phyloP scores from a whole-genome alignment of 2,888 invertebrate genomes.

The Dioctria rufipes region DNA sequence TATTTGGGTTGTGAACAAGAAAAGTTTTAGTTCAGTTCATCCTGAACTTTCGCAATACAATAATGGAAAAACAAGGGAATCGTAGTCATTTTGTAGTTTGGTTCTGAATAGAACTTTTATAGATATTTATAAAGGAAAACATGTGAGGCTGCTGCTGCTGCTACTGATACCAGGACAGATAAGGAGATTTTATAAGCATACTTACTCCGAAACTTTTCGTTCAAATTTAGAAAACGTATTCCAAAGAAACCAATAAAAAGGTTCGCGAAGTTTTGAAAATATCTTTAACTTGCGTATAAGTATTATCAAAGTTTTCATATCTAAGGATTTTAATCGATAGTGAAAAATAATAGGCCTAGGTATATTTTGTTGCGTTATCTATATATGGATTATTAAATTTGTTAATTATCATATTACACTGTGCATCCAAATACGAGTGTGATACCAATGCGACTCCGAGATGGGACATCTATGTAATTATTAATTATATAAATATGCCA shows the following conservation, averaged over 20 bases:
- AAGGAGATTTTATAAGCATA: not conserved
- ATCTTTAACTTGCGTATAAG: too few relatives aligned
- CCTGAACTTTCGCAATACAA: constrained; percentile 36
- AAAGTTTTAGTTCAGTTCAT: constrained; percentile 37
- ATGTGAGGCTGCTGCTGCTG: not conserved
- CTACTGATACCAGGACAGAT: not conserved
- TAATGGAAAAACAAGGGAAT: constrained; percentile 20
- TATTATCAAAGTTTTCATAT: too few relatives aligned
- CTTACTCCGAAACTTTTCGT: not conserved
- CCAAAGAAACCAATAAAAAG: not conserved
- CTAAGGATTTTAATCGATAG: too few relatives aligned
- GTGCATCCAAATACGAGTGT: too few relatives aligned
- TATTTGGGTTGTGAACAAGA: constrained; percentile 38
- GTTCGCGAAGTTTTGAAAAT: too few relatives aligned
- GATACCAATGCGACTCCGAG: too few relatives aligned
- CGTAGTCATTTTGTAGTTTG: constrained; percentile 33
- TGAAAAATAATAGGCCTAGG: too few relatives aligned
- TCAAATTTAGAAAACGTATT: not conserved
- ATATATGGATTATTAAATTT: too few relatives aligned
- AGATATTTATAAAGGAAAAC: constrained; percentile 2
- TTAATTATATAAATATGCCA: too few relatives aligned
- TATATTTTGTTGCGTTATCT: too few relatives aligned
- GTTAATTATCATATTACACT: too few relatives aligned
- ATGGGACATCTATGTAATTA: too few relatives aligned
- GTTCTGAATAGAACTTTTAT: constrained; percentile 3